These are phyloP conservation scores for Thamnophis elegans DNA, from an alignment of 2,797 vertebrate genomes.

Conservation along the genomic window DNA sequence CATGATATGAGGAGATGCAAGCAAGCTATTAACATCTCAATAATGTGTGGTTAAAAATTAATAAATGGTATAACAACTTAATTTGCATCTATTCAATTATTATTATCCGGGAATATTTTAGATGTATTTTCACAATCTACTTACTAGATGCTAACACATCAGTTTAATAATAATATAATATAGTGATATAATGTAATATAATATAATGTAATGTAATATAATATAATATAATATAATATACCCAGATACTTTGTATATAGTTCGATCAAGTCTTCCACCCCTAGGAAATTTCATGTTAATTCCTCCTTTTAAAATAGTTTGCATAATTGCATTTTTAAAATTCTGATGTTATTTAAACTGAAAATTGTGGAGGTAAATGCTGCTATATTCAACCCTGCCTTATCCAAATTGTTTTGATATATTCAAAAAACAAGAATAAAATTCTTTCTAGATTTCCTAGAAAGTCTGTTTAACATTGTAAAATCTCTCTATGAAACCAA, in stretches of 20 bases:
- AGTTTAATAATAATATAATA: constrained; percentile 50
- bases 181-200: too few species aligned
- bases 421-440: neutral
- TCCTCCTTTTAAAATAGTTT: constrained; percentile 48
- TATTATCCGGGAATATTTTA: constrained; percentile 26
- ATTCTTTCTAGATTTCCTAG: constrained; percentile 16
- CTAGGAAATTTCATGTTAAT: constrained; percentile 24
- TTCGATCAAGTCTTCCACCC: constrained; percentile 15
- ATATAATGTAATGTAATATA: too few species aligned
- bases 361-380: neutral
- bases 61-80: neutral
- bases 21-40: neutral
- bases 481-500: constrained; percentile 39
- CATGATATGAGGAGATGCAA: neutral
- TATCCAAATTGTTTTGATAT: constrained; percentile 23
- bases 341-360: constrained; percentile 36
- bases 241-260: constrained; percentile 31
- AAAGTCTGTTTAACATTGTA: constrained; percentile 20
- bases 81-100: neutral
- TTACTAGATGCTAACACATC: constrained; percentile 50
- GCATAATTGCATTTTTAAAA: constrained; percentile 42
- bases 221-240: neutral
- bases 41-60: neutral
- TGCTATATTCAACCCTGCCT: constrained; percentile 30
- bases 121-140: constrained; percentile 48